A percentile compares a stretch with the other conserved stretches of the same genome.
Evolutionary conservation across 2,888 invertebrate genomes (phyloP).

Genomic region (Escarpia spicata): DNA sequence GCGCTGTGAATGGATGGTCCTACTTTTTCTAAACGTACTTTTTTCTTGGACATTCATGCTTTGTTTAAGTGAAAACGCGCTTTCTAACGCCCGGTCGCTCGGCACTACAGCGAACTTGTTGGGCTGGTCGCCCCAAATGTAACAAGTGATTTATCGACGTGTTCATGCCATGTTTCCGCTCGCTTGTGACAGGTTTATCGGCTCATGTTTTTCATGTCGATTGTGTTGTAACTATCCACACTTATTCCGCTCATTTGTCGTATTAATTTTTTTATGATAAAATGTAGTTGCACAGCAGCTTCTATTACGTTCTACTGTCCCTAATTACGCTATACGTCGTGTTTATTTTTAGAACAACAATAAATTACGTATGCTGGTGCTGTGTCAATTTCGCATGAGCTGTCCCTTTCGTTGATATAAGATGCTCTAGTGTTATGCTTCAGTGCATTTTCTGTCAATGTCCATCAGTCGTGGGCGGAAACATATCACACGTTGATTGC

Average conservation of each 20-base stretch:
- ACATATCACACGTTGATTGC: not conserved
- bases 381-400: not conserved
- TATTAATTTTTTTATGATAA: not conserved
- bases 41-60: not conserved
- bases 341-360: too few species aligned
- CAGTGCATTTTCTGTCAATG: not conserved
- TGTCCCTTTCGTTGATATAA: not conserved
- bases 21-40: not conserved
- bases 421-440: not conserved
- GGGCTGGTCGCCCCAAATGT: too few species aligned
- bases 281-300: too few species aligned
- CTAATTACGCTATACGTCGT: too few species aligned
- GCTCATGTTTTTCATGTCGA: not conserved
- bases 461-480: not conserved
- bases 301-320: too few species aligned
- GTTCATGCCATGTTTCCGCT: not conserved
- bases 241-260: not conserved
- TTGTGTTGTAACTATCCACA: not conserved
- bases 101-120: too few species aligned
- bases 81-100: not conserved
- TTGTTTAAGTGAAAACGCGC: not conserved
- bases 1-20: not conserved
- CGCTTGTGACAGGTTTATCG: not conserved
- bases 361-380: not conserved
- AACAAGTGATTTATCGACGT: too few species aligned